A percentile compares a stretch with the other conserved stretches of the same genome.
phyloP scores from a whole-genome alignment of 2,797 vertebrate genomes.

The Kryptopterus vitreolus region DNA sequence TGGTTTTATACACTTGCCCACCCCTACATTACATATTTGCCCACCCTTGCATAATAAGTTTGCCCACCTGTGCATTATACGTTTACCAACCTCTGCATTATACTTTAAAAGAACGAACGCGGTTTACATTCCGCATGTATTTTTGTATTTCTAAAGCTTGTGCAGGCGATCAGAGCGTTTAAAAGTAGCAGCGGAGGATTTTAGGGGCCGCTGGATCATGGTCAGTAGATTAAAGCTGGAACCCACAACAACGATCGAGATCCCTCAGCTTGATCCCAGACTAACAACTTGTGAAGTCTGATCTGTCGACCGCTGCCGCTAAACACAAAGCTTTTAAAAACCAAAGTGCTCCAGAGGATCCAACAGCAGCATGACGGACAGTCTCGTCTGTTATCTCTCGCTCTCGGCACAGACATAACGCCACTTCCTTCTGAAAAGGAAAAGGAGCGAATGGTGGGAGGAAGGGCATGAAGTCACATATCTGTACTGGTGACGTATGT shows the following conservation, averaged over 20 bases:
- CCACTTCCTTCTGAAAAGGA: background rate
- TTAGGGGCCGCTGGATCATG: background rate
- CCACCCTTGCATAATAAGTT: too few species aligned
- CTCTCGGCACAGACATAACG: background rate
- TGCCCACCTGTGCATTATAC: too few species aligned
- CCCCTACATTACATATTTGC: too few species aligned
- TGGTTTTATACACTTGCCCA: too few species aligned
- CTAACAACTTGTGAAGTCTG: background rate
- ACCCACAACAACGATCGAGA: background rate
- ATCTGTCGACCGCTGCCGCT: background rate
- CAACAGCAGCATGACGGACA: background rate
- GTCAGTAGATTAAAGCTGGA: background rate
- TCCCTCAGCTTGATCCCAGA: slow-evolving; percentile 5
- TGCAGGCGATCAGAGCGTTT: background rate
- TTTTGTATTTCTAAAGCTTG: background rate
- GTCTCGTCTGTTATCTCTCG: background rate
- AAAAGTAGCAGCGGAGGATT: background rate
- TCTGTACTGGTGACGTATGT: too few species aligned
- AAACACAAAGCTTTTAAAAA: slow-evolving; percentile 2
- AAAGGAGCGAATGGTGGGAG: background rate
- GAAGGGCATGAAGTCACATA: background rate
- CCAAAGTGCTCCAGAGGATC: background rate
- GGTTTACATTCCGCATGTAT: background rate
- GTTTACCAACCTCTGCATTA: too few species aligned
- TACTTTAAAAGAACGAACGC: background rate